Base-by-base conservation (phyloP, 1,140 invertebrate species). In the Drosophila melanica region DNA sequence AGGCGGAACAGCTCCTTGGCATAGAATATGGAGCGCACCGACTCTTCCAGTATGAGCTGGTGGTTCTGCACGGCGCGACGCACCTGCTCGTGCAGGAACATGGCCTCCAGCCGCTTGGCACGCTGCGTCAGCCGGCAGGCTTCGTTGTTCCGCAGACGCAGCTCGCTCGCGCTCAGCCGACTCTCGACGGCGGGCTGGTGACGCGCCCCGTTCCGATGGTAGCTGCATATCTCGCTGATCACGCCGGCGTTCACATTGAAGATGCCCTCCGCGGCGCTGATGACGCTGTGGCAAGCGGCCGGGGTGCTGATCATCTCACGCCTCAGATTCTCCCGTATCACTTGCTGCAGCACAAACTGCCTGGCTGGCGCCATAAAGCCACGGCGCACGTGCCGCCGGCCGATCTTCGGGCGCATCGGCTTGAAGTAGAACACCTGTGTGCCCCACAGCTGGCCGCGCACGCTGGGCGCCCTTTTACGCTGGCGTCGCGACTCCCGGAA, bases 1-100 rank as follows among this genome's bases (percentile, higher is more conserved):
- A 89, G 69, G 3, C 67, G 85, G 9, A 79, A 90, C 6, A 90
- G 53, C 41, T 90, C 57, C 59, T 89, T 89, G 68, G 90, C 81
- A 47, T 90, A 90, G 58, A 59, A 74, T 1, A 90, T 75, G 3
- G 89, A 90, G 4, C 89, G 80, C 30, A 90, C 84, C 1, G 89
- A 90, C 42, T 90, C 82, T 48, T 90, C 89, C 23, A 90, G 23
- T 30, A 90, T 81, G 1, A 75, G 48, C 41, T 87, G 59, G 53
- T 85, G 79, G 11, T 75, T 78, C 33, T 85, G 69, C 4, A 67
- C 37, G 5, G 78, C 69, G 7, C 66, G 33, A 11, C 78, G 80
- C 48, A 85, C 63, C 42, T 90, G 77, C 23, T 90, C 75, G 37
- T 89, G 77, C 20, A 84, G 57, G 4, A 84, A 72, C 59, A 87